A percentile compares a stretch with the other conserved stretches of the same genome.
phyloP scores from a whole-genome alignment of 2,888 invertebrate species.

The Aethes cnicana region DNA sequence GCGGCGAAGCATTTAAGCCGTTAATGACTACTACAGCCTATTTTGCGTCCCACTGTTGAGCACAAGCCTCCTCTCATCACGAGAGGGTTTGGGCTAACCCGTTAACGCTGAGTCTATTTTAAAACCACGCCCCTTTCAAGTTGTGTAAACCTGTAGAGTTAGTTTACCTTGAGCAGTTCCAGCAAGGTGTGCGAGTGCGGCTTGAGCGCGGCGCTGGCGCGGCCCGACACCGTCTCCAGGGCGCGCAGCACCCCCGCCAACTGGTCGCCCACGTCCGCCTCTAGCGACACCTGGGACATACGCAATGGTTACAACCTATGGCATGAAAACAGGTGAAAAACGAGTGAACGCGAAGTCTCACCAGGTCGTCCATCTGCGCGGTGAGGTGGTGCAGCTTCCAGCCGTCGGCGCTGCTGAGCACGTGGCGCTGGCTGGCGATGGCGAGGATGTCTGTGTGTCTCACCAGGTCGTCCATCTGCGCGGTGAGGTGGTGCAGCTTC shows the following conservation, averaged over 20 bases:
- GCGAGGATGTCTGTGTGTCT: no score
- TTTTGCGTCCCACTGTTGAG: no score
- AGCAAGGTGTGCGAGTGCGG: constrained; percentile 66
- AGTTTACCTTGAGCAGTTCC: constrained; percentile 69
- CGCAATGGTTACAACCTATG: neutral
- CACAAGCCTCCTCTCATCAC: no score
- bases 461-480: constrained; percentile 85
- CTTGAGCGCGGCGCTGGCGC: constrained; percentile 60
- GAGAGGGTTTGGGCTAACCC: no score
- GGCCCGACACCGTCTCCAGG: constrained; percentile 62
- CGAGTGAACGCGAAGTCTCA: neutral
- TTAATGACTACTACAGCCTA: no score
- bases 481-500: constrained; percentile 91
- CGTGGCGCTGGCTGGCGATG: no score
- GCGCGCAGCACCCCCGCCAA: constrained; percentile 69
- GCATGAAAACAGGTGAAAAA: neutral
- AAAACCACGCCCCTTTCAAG: no score
- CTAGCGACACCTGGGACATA: constrained; percentile 74
- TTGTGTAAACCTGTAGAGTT: neutral
- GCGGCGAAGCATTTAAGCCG: no score
- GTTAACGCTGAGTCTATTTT: no score
- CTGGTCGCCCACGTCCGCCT: constrained; percentile 78
- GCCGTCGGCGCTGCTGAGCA: neutral
- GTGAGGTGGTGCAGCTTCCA: neutral
- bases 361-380: neutral